Evolutionary conservation across 2,113 vertebrate species (phyloP), one percentile per base, ranked within the genome.

Genomic region (Gymnocephalus cernua): DNA sequence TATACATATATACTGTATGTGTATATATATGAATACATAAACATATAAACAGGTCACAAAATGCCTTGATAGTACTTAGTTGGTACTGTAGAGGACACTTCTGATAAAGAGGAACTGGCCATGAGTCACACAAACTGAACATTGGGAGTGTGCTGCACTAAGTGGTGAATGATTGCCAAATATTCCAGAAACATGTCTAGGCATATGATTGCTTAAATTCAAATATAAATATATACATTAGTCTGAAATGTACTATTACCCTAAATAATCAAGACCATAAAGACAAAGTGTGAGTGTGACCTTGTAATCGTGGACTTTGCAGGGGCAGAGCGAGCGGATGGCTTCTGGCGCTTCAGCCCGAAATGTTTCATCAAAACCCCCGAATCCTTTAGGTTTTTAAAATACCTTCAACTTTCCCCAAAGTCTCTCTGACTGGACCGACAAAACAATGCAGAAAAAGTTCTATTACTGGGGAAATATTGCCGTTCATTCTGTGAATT

Each of bases 91-190:
- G 16, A 53, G 53, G 45, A 38, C n/a, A 25, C 27, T 27, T 10
- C 38, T 32, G 45, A 69, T 54, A 19, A 63, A 63, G 51, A 59
- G 18, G 74, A 78, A 59, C 68, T 69, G 64, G 35, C 14, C 15
- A 2, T 72, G 76, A 83, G 59, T 83, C 70, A 73, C 4, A 4
- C 38, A 11, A 29, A 47, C 54, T 58, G 41, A 59, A 32, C 61
- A 32, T 21, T 73, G 54, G 7, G 63, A 70, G 67, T 45, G 21
- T 57, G 53, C 69, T 71, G 23, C 51, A 8, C n/a, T 41, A 35
- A 35, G 54, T 38, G 14, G 21, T 41, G 3, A 57, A 27, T 8
- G 10, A 9, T 44, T 41, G 47, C 3, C 47, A 32, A 69, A 38
- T 25, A 38, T 50, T 27, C 4, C 56, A 56, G 8, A 38, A 23